Percentiles rank a stretch among this genome's conserved stretches.
Evolutionary conservation across 2,113 vertebrate genomes (phyloP).

Genomic region (Melanocharis versteri): DNA sequence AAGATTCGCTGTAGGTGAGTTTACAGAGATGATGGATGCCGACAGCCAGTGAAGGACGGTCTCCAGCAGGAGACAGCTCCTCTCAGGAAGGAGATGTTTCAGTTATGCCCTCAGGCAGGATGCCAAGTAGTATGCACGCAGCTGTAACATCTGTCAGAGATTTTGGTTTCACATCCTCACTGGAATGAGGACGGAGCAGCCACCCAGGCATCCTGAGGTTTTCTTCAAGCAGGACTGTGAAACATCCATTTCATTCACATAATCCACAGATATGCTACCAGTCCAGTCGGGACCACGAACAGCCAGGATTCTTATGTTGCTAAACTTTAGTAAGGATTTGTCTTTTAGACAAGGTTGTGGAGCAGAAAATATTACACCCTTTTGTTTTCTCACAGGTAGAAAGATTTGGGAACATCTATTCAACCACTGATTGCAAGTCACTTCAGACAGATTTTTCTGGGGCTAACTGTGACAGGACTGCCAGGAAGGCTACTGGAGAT

Average conservation of each 20-base stretch:
- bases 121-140: neutral
- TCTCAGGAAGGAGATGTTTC: neutral
- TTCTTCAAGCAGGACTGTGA: neutral
- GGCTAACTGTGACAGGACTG: neutral
- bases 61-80: neutral
- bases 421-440: neutral
- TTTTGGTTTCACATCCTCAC: neutral
- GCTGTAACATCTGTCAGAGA: neutral
- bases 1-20: neutral
- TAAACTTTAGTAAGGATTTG: neutral
- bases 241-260: neutral
- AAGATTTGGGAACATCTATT: neutral
- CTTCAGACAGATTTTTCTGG: neutral
- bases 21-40: neutral
- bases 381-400: neutral
- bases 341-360: neutral
- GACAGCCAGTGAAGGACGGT: fast-evolving
- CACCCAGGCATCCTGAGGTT: neutral
- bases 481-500: neutral
- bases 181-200: neutral
- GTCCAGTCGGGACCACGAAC: neutral
- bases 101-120: neutral
- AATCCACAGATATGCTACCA: neutral
- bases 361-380: neutral
- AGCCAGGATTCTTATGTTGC: neutral